Evolutionary conservation across 2,888 invertebrate genomes (phyloP).

Genomic region (Congeria kusceri): DNA sequence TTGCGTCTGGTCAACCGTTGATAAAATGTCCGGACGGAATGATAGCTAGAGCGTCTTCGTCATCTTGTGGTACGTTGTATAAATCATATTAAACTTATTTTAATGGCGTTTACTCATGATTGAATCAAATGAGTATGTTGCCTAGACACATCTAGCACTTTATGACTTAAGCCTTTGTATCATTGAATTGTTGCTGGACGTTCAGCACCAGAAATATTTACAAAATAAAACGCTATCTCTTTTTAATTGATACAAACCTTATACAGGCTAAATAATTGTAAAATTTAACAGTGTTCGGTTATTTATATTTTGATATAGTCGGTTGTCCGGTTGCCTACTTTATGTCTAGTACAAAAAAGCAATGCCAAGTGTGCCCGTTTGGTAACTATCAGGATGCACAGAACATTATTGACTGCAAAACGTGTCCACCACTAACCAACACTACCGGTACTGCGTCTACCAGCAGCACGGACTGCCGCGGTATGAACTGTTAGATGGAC

Average conservation of each 20-base stretch:
- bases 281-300: too few species aligned
- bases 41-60: constrained; percentile 3
- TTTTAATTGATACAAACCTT: too few species aligned
- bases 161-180: too few species aligned
- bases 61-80: constrained; percentile 14
- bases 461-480: constrained; percentile 22
- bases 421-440: constrained; percentile 20
- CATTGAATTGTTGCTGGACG: too few species aligned
- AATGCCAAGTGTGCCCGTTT: constrained; percentile 26
- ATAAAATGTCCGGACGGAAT: constrained; percentile 30
- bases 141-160: too few species aligned
- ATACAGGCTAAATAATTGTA: too few species aligned
- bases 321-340: constrained; percentile 25
- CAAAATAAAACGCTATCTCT: too few species aligned
- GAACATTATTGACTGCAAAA: constrained; percentile 14
- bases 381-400: constrained; percentile 31
- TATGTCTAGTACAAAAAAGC: background rate
- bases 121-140: too few species aligned
- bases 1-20: constrained; percentile 24
- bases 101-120: too few species aligned
- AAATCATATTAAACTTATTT: too few species aligned
- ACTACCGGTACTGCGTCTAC: constrained; percentile 21
- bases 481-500: too few species aligned
- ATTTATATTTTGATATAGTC: background rate
- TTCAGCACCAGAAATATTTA: too few species aligned